phyloP scores from a whole-genome alignment of 2,113 vertebrate genomes.

The Meriones unguiculatus region DNA sequence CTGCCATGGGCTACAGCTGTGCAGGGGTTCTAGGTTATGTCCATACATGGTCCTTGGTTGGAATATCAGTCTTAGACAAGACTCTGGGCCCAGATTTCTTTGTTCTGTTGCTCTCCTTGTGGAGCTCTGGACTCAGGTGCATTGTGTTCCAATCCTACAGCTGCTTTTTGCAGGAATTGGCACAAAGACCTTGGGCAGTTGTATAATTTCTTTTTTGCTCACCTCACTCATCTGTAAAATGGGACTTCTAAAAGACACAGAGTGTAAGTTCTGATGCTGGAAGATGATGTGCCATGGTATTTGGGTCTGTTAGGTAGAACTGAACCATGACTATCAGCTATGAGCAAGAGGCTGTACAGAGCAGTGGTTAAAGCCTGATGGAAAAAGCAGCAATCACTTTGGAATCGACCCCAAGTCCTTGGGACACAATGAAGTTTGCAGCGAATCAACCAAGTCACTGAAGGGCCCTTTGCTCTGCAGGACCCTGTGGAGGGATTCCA shows the following conservation, averaged over 20 bases:
- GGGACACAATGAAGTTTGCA: not conserved
- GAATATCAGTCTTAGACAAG: no score
- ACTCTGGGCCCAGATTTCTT: no score
- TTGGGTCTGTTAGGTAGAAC: not conserved
- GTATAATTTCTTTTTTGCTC: not conserved
- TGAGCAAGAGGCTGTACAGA: not conserved
- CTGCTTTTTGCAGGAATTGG: not conserved
- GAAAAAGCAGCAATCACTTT: not conserved
- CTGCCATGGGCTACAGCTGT: no score
- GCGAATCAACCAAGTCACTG: not conserved
- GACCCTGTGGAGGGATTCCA: not conserved
- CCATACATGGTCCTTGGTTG: no score
- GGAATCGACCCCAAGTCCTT: not conserved
- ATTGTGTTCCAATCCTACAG: not conserved
- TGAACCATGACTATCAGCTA: not conserved
- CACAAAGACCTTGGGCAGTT: not conserved
- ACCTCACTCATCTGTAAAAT: slow-evolving; percentile 13
- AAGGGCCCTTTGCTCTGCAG: not conserved
- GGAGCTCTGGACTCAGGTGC: not conserved
- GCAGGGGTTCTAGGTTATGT: no score
- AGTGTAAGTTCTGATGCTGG: not conserved
- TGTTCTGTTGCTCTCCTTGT: no score
- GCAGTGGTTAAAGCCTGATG: not conserved
- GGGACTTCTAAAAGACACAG: not conserved
- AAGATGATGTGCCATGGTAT: not conserved